These are phyloP conservation scores for Dexiosoma caninum DNA, from an alignment of 2,888 invertebrate species.

Conservation along the genomic window DNA sequence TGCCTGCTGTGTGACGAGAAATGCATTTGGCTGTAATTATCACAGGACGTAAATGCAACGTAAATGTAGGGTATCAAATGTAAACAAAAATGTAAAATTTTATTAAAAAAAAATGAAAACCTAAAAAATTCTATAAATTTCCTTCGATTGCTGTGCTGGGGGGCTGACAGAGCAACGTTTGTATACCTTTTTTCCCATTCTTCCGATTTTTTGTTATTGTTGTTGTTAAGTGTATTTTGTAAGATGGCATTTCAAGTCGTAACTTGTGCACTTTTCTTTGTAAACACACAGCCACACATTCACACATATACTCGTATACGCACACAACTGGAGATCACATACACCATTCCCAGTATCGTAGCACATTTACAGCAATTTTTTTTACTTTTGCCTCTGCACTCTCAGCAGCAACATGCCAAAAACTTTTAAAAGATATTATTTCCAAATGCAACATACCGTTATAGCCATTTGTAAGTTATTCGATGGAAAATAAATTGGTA, in stretches of 20 bases:
- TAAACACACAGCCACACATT: background rate
- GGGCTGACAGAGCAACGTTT: constrained; percentile 22
- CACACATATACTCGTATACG: background rate
- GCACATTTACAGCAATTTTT: background rate
- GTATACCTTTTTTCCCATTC: background rate
- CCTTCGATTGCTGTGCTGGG: constrained; percentile 41
- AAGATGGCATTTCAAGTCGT: constrained; percentile 41
- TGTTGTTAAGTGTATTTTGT: constrained; percentile 3
- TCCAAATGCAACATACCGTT: constrained; percentile 50
- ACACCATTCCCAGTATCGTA: background rate
- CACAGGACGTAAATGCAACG: background rate
- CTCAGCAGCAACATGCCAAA: constrained; percentile 54
- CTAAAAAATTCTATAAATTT: constrained; percentile 53
- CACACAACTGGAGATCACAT: too few relatives aligned
- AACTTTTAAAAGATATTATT: constrained; percentile 48
- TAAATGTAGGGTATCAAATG: constrained; percentile 15
- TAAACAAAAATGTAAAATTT: constrained; percentile 46
- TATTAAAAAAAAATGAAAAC: background rate
- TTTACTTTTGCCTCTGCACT: background rate
- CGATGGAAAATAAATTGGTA: too few relatives aligned
- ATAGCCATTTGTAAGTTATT: constrained; percentile 44
- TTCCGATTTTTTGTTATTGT: background rate
- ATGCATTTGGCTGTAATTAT: background rate
- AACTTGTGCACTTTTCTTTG: constrained; percentile 35
- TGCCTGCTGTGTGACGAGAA: too few relatives aligned